A percentile compares a stretch with the other conserved stretches of the same genome.
phyloP scores from a whole-genome alignment of 2,888 invertebrate genomes.

The Ryuthela nishihirai region DNA sequence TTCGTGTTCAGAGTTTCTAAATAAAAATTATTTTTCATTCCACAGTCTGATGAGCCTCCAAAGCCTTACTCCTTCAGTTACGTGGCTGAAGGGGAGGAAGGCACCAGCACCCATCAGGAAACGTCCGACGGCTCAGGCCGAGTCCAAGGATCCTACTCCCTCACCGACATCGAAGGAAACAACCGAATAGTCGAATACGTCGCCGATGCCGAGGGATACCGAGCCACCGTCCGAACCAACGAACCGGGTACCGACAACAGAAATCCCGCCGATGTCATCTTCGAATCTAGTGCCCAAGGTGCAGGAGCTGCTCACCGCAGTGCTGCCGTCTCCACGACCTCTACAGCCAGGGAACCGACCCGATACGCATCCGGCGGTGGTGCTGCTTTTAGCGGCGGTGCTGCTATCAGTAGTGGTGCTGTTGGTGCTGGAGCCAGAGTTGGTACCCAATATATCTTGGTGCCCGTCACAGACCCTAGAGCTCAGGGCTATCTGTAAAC shows the following conservation, averaged over 20 bases:
- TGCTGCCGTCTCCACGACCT: conserved; percentile 3
- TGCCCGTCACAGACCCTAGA: conserved; percentile 14
- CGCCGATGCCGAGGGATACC: conserved; percentile 28
- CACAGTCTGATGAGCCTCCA: too few relatives aligned
- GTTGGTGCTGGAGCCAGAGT: not conserved
- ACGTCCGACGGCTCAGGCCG: conserved; percentile 25
- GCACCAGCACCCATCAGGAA: conserved; percentile 34
- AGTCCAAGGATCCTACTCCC: conserved; percentile 34
- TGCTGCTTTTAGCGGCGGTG: too few relatives aligned
- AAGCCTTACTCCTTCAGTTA: conserved; percentile 37
- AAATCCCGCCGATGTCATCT: conserved; percentile 28
- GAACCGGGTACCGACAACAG: conserved; percentile 27
- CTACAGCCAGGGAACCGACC: not conserved
- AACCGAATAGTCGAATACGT: conserved; percentile 33
- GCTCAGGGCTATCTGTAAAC: conserved; percentile 7
- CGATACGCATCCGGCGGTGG: too few relatives aligned
- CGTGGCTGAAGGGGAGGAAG: conserved; percentile 33
- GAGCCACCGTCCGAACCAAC: conserved; percentile 29
- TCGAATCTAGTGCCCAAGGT: conserved; percentile 21
- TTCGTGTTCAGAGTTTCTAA: too few relatives aligned
- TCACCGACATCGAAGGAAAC: conserved; percentile 34
- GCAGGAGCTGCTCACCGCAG: conserved; percentile 1
- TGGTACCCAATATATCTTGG: conserved; percentile 10
- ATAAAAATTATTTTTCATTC: too few relatives aligned
- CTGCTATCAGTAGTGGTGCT: too few relatives aligned